Percentiles rank a stretch among this genome's conserved stretches.
These are phyloP conservation scores for Rhinoptilus africanus DNA, from an alignment of 2,113 vertebrate species.

Conservation along the genomic window DNA sequence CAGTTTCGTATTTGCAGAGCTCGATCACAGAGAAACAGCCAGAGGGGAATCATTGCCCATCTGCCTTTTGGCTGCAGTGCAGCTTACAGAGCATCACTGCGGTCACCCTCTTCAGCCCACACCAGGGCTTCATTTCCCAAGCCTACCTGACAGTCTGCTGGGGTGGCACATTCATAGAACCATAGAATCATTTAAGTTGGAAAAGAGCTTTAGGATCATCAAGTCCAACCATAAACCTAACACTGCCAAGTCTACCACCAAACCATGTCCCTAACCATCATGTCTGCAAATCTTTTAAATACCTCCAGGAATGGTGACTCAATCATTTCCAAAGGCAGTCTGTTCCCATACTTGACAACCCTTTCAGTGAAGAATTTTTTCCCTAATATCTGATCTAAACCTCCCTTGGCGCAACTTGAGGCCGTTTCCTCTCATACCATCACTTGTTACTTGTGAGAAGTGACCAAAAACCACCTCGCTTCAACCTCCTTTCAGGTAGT, in stretches of 20 bases:
- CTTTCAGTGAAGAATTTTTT: neutral
- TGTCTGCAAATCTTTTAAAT: neutral
- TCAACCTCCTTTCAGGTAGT: neutral
- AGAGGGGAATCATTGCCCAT: neutral
- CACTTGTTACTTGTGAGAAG: neutral
- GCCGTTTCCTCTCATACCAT: neutral
- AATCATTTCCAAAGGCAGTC: neutral
- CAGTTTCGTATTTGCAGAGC: neutral
- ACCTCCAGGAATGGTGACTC: neutral
- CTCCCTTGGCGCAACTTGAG: neutral
- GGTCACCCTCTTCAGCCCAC: neutral
- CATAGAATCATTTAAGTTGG: neutral
- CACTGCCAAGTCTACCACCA: neutral
- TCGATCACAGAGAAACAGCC: neutral
- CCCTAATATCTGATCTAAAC: neutral
- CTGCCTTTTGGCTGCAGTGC: neutral
- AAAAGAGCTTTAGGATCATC: neutral
- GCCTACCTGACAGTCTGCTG: neutral
- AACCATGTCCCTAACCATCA: neutral
- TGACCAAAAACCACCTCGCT: fast-evolving
- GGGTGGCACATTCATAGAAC: neutral
- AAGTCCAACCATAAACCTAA: neutral
- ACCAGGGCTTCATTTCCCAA: neutral
- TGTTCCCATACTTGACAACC: neutral
- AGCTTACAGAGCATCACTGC: neutral